Evolutionary conservation across 2,888 invertebrate species (phyloP), one percentile per base, ranked within the genome.

Genomic region (Orchesella flavescens): DNA sequence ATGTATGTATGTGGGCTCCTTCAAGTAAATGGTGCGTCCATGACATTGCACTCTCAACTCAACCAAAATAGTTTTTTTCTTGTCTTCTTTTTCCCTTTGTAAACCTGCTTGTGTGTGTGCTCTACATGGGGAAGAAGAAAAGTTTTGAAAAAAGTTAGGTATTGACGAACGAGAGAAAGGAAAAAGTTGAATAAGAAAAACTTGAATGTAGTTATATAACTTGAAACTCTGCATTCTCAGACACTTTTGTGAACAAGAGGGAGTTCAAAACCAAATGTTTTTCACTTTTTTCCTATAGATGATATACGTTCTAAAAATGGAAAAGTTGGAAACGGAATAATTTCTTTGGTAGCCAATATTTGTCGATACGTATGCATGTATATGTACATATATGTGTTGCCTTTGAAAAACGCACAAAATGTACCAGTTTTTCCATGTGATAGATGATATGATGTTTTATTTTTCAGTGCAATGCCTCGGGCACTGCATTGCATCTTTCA

Each of bases 1-100:
- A 49, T 49, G n/a, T 49, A 49, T 15, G 49, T 49, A n/a, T 49
- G 49, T 49, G 49, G 49, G 49, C 49, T 15, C 5, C 3, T 12
- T 49, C 49, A 12, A 49, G 12, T n/a, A 12, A n/a, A 15, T 49
- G 15, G 49, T 10, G 5, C 46, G 77, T 59, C 77, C 77, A 46
- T 77, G 77, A 77, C 77, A 77, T 77, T 77, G 77, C 77, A 66
- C 24, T 65, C n/a, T 61, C 21, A 46, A 17, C 44, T 21, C 34
- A 15, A 17, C 1, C 53, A 21, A 23, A 24, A 24, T 24, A 63
- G 23, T 63, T 63, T 53, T 53, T 53, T n/a, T n/a, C 34, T 34
- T 34, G 34, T 34, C 34, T 34, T 34, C 34, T 34, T 34, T 34
- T 7, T 59, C 12, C 59, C n/a, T 59, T 59, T 59, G 59, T 21